Evolutionary conservation across 1,140 invertebrate species (phyloP), one percentile per base, ranked within the genome.

Genomic region (Saxidomus purpurata): DNA sequence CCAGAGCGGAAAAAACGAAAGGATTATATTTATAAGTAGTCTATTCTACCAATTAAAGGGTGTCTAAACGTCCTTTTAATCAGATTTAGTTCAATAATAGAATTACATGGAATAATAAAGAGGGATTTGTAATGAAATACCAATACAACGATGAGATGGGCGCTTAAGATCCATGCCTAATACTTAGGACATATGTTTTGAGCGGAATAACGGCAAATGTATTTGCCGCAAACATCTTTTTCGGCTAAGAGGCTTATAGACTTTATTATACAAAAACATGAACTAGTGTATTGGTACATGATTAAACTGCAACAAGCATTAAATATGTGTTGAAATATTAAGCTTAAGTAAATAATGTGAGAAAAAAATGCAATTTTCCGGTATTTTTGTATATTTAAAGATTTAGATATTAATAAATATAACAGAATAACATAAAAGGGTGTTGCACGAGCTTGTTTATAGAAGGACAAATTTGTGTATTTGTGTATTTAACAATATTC

Each of bases 51-150:
- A 88, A 88, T 88, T 88, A 88, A 88, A 88, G 59, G 43, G 40
- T 81, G 59, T 49, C 86, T 88, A 88, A 88, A 88, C 86, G 86
- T n/a, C 34, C 15, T 55, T 80, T 71, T 88, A 88, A 88, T 88
- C 86, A 88, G 86, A 77, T 88, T 88, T 81, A 49, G 36, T 31
- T 43, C 31, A 61, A 71, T 88, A 81, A 88, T 88, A 81, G 86
- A 59, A 81, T 88, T 88, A 88, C 61, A 81, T 67, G 86, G 76
- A 63, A 63, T 55, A 61, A 63, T 69, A 80, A 79, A 88, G 47
- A 22, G 40, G 77, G 76, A 55, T 79, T 79, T 79, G 76, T 52
- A 52, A 19, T 13, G 43, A 55, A 47, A 79, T 79, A 79, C 49
- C 76, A 52, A 52, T 55, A 79, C 76, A 79, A 43, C 3, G 1